Percentiles rank a stretch among this genome's conserved stretches.
Evolutionary conservation across 2,888 invertebrate genomes (phyloP).

Genomic region (Leptopilina drosophilae): DNA sequence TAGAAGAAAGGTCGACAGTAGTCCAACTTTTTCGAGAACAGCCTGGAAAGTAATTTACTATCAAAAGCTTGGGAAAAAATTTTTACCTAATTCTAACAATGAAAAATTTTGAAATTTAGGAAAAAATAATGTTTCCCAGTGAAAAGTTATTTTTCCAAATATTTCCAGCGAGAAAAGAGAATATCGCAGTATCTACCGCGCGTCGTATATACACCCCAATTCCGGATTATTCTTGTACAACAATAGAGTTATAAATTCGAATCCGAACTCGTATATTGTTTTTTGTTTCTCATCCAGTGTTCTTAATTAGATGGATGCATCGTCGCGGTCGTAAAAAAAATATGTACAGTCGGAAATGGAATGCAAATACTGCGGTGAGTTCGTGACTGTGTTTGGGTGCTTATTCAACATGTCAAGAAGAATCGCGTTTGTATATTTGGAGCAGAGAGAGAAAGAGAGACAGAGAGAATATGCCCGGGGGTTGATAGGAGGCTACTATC

Average conservation of each 20-base stretch:
- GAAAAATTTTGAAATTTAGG: no score
- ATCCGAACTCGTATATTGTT: neutral
- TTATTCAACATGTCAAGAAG: conserved; percentile 21
- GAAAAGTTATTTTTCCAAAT: no score
- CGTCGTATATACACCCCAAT: neutral
- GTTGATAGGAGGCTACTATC: neutral
- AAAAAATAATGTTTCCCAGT: no score
- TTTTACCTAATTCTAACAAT: no score
- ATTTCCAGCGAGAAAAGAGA: no score
- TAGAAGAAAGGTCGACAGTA: no score
- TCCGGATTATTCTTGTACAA: conserved; percentile 8
- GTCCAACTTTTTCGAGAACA: no score
- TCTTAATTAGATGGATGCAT: conserved; percentile 27
- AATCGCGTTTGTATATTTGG: conserved; percentile 39
- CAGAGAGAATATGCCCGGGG: neutral
- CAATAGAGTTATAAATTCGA: conserved; percentile 25
- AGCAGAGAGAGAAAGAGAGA: neutral
- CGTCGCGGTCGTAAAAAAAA: conserved; percentile 26
- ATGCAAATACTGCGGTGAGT: conserved; percentile 35
- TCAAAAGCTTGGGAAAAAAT: no score
- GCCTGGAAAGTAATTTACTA: no score
- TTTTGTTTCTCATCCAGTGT: conserved; percentile 10
- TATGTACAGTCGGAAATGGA: conserved; percentile 34
- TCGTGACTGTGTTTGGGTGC: neutral
- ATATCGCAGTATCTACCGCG: no score